phyloP scores from a whole-genome alignment of 2,888 invertebrate genomes.

The Epiblema foenella region DNA sequence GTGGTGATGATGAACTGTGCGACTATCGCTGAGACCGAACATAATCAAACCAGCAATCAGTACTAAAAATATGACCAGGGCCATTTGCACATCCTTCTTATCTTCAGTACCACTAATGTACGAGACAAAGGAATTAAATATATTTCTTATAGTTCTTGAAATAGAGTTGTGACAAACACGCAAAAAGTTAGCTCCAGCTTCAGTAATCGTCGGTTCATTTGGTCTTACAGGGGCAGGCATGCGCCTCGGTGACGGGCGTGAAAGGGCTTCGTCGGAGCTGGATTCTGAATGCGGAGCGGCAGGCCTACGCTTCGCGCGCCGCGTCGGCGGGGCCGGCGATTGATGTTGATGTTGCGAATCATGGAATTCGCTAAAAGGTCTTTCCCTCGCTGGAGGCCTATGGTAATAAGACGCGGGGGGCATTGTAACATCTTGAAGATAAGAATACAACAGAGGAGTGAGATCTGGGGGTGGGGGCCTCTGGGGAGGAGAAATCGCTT shows the following conservation, averaged over 20 bases:
- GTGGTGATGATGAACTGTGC: constrained; percentile 91
- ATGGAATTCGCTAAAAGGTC: constrained; percentile 66
- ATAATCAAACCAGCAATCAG: constrained; percentile 91
- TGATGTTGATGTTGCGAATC: constrained; percentile 68
- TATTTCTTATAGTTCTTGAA: constrained; percentile 87
- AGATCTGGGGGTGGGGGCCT: constrained; percentile 80
- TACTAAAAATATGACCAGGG: constrained; percentile 91
- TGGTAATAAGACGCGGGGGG: constrained; percentile 80
- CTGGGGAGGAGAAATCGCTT: constrained; percentile 65
- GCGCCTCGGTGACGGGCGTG: constrained; percentile 73
- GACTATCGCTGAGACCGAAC: constrained; percentile 89
- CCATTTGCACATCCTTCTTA: constrained; percentile 90
- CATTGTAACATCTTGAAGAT: constrained; percentile 82
- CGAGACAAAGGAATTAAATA: constrained; percentile 87
- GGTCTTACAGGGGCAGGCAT: constrained; percentile 69
- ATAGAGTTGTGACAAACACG: constrained; percentile 88
- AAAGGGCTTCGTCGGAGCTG: constrained; percentile 80
- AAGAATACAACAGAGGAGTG: constrained; percentile 79
- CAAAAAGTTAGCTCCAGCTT: constrained; percentile 89
- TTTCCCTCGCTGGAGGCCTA: constrained; percentile 67
- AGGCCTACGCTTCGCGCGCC: constrained; percentile 79
- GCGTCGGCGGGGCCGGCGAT: constrained; percentile 73
- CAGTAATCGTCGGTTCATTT: constrained; percentile 87
- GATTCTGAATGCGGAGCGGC: constrained; percentile 76
- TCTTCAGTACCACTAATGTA: constrained; percentile 87